Base-by-base conservation (phyloP, 2,113 vertebrate genomes). In the Oreotrochilus melanogaster region DNA sequence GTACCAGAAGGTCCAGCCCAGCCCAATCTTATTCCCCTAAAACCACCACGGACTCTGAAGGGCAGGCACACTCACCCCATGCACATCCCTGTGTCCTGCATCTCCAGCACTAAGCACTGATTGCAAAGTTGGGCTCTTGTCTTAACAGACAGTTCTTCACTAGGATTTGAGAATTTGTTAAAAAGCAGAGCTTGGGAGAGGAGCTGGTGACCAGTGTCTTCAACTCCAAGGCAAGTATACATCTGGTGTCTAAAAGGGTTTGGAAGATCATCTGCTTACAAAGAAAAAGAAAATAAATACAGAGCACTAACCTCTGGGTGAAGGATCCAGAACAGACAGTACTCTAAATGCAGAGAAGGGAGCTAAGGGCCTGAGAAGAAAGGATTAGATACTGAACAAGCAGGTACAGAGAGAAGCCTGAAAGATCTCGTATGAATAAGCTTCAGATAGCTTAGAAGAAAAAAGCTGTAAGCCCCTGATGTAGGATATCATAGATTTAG, bases 261-360 rank as follows among this genome's bases (percentile, higher is more conserved):
- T 31, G 4, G 2, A 31, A 62, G 85, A 39, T 61, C 25, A 18
- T 35, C n/a, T 71, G 61, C 73, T 93, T 78, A 28, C 43, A 19
- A 61, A 71, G 37, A 13, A 74, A 60, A 86, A 30, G n/a, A 39
- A 78, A 19, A 33, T 37, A 39, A 39, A 39, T 39, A 27, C 5
- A 31, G 42, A 79, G 87, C 65, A 57, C 16, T 51, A 81, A 60
- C 5, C 56, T 43, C 72, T 12, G 35, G 39, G 69, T 96, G 95
- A 95, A 96, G 89, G 81, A 94, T 89, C 66, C 95, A 95, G 92
- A 95, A 93, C 9, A 82, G 62, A 25, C 31, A 83, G 75, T 33
- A 22, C 61, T 74, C 27, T 4, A 10, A 93, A 86, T 10, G 72
- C 90, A 94, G 60, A 70, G 39, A 24, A 60, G 37, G 61, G 45